Evolutionary conservation across 2,888 invertebrate genomes (phyloP).

Genomic region (Neuroscelio doddi): DNA sequence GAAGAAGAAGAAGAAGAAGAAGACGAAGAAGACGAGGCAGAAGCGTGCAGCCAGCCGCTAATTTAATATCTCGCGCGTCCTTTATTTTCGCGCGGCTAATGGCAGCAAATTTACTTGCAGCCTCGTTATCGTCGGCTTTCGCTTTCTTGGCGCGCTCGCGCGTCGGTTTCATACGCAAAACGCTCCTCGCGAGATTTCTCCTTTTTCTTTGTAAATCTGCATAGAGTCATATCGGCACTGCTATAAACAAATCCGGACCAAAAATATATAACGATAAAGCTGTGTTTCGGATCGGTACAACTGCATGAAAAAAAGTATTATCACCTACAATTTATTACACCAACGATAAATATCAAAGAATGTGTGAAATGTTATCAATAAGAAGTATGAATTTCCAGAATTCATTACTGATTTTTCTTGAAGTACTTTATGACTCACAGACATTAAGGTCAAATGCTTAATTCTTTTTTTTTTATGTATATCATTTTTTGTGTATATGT

Average conservation of each 20-base stretch:
- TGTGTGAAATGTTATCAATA: too few species aligned
- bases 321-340: too few species aligned
- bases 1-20: conserved; percentile 26
- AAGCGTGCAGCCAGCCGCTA: conserved; percentile 57
- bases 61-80: conserved; percentile 69
- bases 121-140: conserved; percentile 60
- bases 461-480: too few species aligned
- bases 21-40: conserved; percentile 61
- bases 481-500: too few species aligned
- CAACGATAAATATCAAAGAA: too few species aligned
- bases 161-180: conserved; percentile 6
- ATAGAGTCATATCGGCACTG: background rate
- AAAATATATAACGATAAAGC: too few species aligned
- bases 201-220: background rate
- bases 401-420: too few species aligned
- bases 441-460: too few species aligned
- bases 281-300: too few species aligned
- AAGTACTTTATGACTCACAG: too few species aligned
- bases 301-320: too few species aligned
- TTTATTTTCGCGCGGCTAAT: conserved; percentile 69
- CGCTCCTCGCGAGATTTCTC: conserved; percentile 7
- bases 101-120: conserved; percentile 69
- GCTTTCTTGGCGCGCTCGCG: conserved; percentile 13
- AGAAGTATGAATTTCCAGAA: too few species aligned
- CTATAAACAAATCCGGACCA: background rate